These are phyloP conservation scores for Yponomeuta malinellus DNA, from an alignment of 2,888 invertebrate genomes.

Conservation along the genomic window DNA sequence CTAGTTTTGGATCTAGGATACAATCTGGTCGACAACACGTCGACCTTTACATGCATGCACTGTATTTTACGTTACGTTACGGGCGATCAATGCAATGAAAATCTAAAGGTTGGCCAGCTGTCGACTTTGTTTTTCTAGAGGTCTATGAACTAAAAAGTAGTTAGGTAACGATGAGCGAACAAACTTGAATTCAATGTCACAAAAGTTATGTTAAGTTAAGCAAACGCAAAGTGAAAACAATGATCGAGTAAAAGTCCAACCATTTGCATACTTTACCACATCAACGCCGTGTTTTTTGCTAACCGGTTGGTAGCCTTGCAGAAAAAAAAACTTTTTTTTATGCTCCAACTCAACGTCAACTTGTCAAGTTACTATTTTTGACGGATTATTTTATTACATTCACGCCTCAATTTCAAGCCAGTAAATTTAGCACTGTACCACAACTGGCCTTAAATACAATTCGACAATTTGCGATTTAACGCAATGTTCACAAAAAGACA, in stretches of 20 bases:
- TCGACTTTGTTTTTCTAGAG: neutral
- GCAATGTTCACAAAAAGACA: no score
- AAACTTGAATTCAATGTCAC: neutral
- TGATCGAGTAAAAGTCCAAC: neutral
- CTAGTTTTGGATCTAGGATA: no score
- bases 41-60: no score
- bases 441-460: no score
- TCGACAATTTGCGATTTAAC: no score
- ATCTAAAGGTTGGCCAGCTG: no score
- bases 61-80: no score
- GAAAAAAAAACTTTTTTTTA: neutral
- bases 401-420: no score
- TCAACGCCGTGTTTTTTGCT: neutral
- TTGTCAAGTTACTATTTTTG: neutral
- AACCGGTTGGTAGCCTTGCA: neutral
- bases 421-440: no score
- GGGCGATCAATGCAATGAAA: no score
- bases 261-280: neutral
- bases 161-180: neutral
- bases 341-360: neutral
- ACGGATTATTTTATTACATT: no score
- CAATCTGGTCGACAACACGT: no score
- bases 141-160: neutral
- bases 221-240: slow-evolving; percentile 1
- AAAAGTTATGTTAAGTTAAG: neutral